Evolutionary conservation across 2,797 vertebrate genomes (phyloP).

Genomic region (Orestias chungarensis): DNA sequence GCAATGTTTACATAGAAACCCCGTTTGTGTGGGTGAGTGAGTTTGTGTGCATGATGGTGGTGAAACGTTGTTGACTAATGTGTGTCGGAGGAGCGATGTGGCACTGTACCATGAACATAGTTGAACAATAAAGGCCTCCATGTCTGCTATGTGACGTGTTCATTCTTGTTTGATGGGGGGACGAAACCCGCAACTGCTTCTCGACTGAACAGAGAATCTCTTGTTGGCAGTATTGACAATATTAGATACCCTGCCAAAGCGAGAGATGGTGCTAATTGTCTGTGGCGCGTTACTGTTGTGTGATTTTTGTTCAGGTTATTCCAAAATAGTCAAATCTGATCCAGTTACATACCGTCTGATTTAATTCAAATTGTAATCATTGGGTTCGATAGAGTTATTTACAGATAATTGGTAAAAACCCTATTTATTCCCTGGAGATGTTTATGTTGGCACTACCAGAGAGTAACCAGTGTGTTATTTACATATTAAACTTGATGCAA

Average conservation of each 20-base stretch:
- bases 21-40: conserved; percentile 40
- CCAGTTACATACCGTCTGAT: too few relatives aligned
- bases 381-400: too few relatives aligned
- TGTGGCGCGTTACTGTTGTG: too few relatives aligned
- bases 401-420: too few relatives aligned
- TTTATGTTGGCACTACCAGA: too few relatives aligned
- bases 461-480: too few relatives aligned
- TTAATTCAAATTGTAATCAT: too few relatives aligned
- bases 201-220: not conserved
- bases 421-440: too few relatives aligned
- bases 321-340: not conserved
- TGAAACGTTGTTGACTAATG: conserved; percentile 67
- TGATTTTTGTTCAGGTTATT: too few relatives aligned
- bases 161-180: conserved; percentile 8
- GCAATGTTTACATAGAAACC: conserved; percentile 82
- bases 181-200: not conserved
- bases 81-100: conserved; percentile 64
- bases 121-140: conserved; percentile 82
- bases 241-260: not conserved
- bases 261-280: not conserved
- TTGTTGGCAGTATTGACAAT: not conserved
- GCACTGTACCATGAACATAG: conserved; percentile 79
- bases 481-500: too few relatives aligned
- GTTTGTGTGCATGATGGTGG: conserved; percentile 60
- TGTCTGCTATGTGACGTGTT: conserved; percentile 64